A percentile compares a stretch with the other conserved stretches of the same genome.
Conservation (phyloP, 2,797 vertebrate species). For the Melanotaenia parkinsoni region DNA sequence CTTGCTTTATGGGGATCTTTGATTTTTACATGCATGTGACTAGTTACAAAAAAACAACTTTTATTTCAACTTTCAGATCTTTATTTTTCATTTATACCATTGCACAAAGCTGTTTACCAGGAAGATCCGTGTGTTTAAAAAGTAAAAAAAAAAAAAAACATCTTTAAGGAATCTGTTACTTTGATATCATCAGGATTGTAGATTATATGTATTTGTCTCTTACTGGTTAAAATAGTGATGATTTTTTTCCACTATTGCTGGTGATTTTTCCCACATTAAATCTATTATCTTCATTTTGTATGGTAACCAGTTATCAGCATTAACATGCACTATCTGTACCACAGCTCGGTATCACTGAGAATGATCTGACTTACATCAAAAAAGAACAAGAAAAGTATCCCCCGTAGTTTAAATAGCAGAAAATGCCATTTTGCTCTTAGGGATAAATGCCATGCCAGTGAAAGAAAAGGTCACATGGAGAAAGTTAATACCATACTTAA, state of each 20-base stretch:
- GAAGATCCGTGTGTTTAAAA: no score
- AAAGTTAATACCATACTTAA: conserved; percentile 34
- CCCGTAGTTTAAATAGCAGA: conserved; percentile 17
- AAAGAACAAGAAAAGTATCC: conserved; percentile 41
- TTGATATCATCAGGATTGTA: no score
- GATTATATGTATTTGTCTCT: no score
- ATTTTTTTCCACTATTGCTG: not conserved
- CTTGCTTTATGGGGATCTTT: no score
- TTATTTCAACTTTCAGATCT: no score
- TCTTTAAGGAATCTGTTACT: no score
- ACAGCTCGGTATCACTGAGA: conserved; percentile 27
- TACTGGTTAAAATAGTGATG: no score
- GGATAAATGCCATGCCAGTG: conserved; percentile 41
- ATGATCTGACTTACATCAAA: conserved; percentile 28
- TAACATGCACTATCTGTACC: conserved; percentile 6
- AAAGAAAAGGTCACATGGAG: conserved; percentile 55
- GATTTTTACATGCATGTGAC: no score
- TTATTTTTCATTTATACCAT: no score
- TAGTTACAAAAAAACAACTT: no score
- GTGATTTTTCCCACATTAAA: not conserved
- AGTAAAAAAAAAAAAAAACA: no score
- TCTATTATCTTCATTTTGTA: not conserved
- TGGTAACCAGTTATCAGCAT: conserved; percentile 24
- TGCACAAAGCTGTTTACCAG: no score
- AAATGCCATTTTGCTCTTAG: conserved; percentile 42